Evolutionary conservation across 2,888 invertebrate species (phyloP).

Genomic region (Eledone cirrhosa): DNA sequence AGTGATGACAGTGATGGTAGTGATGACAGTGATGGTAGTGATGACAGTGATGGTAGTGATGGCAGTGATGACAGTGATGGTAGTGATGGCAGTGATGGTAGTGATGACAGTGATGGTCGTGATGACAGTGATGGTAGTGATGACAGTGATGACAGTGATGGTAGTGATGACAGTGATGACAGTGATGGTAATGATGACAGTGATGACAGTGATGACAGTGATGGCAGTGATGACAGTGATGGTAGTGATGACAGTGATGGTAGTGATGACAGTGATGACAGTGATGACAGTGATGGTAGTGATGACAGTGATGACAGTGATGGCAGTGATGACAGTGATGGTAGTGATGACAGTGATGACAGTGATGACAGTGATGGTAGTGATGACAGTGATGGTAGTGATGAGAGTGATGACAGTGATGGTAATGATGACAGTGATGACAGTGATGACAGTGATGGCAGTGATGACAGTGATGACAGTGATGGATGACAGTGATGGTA

Average conservation of each 20-base stretch:
- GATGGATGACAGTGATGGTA: too few species aligned
- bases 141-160: neutral
- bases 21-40: conserved; percentile 28
- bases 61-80: conserved; percentile 21
- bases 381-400: neutral
- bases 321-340: neutral
- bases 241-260: neutral
- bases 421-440: too few species aligned
- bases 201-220: neutral
- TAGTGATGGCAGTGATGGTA: conserved; percentile 22
- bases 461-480: too few species aligned
- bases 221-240: neutral
- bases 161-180: neutral
- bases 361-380: neutral
- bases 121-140: neutral
- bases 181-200: neutral
- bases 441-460: too few species aligned
- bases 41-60: conserved; percentile 28
- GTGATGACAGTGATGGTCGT: conserved; percentile 3
- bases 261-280: neutral
- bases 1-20: conserved; percentile 29
- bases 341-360: neutral
- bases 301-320: neutral
- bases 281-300: neutral
- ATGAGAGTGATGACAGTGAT: too few species aligned